Base-by-base conservation (phyloP, 2,888 invertebrate species). In the Drosophila nigricruria region DNA sequence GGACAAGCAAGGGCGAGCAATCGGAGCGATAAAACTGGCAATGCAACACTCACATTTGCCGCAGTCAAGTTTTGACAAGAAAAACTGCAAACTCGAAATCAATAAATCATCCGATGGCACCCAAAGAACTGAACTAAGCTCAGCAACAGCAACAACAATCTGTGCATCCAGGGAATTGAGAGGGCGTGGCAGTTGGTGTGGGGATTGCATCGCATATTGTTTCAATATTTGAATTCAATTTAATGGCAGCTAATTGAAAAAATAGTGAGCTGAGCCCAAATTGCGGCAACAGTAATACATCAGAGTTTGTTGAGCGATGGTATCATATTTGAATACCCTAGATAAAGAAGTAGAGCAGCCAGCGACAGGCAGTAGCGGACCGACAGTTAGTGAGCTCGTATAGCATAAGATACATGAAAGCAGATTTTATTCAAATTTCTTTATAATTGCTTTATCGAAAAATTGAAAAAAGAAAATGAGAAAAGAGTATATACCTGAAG, bases 141-240 rank as follows among this genome's bases (percentile, higher is more conserved):
- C 56, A 70, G 66, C 70, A 70, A 67, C 70, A 68, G 67, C 61
- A 79, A 81, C 77, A 85, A 62, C 80, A 79, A 79, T 66, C 65
- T 54, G 53, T 38, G 47, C 34, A 30, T 40, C 23, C 54, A 23
- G n/a, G n/a, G n/a, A n/a, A n/a, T 30, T n/a, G 32, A 27, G 12
- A 0, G 53, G 53, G 16, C 23, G 20, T 16, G 32, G 34, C 23
- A 16, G 14, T 23, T 32, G 32, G 27, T 25, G 14, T 40, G 32
- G 23, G 49, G 52, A 20, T 1, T 54, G 57, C 54, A 43, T 56
- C 68, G 72, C 77, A 80, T 80, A 81, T 88, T 85, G 86, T 88
- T 82, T 77, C 86, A 90, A 89, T 89, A 90, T 89, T 89, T 90
- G 90, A 89, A 84, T 84, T 90, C 89, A 88, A 89, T 90, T 90